Conservation (phyloP, 1,140 invertebrate genomes). For the Papilio aristodemus region DNA sequence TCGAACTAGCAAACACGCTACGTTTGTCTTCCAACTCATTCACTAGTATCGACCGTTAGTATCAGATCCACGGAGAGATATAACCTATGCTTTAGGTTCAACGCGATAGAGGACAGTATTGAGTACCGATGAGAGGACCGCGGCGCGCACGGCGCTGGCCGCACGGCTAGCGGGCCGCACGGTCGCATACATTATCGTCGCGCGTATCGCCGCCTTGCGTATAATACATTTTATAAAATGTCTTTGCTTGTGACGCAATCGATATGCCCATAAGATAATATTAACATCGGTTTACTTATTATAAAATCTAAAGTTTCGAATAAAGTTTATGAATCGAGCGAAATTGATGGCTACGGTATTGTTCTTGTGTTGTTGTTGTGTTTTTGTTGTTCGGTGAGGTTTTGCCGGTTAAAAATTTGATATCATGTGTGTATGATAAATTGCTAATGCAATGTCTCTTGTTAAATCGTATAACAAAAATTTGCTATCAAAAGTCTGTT, state of each 20-base stretch:
- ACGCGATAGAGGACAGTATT: background rate
- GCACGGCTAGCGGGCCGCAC: constrained; percentile 43
- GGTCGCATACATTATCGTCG: constrained; percentile 53
- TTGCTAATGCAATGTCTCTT: too few species aligned
- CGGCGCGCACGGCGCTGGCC: background rate
- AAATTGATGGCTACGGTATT: too few species aligned
- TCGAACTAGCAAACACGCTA: constrained; percentile 23
- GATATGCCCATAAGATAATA: background rate
- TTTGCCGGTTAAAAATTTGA: too few species aligned
- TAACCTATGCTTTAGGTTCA: background rate
- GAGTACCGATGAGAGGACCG: background rate
- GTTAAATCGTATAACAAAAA: too few species aligned
- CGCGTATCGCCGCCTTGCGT: constrained; percentile 19
- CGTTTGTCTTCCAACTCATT: constrained; percentile 27
- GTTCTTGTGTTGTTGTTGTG: too few species aligned
- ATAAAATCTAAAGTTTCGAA: too few species aligned
- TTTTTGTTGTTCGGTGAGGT: too few species aligned
- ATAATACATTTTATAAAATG: constrained; percentile 11
- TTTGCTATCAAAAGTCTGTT: too few species aligned
- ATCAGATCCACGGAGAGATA: background rate
- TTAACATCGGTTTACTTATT: background rate
- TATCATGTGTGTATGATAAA: too few species aligned
- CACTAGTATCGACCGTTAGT: constrained; percentile 8
- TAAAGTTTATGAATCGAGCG: too few species aligned
- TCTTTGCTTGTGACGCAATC: constrained; percentile 16